Base-by-base conservation (phyloP, 1,140 invertebrate genomes). In the Daktulosphaira vitifoliae region DNA sequence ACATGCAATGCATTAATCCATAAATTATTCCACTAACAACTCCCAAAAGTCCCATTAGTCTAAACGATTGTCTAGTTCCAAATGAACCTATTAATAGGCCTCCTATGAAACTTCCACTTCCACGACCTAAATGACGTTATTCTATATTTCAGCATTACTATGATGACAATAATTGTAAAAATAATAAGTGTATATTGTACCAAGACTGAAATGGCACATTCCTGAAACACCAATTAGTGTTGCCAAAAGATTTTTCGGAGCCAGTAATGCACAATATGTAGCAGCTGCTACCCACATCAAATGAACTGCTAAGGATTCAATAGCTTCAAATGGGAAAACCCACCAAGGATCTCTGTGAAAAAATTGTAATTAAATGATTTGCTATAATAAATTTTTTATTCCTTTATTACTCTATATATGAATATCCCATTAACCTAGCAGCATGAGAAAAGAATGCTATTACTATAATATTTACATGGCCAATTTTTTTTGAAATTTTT, bases 231-330 rank as follows among this genome's bases (percentile, higher is more conserved):
- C 88, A 68, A 89, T 89, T 18, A 91, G 76, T 6, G 89, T 91
- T 16, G 88, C 89, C 20, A 90, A 74, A 42, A 92, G 74, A 70
- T 81, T 88, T 74, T 85, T 85, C 0, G 89, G 89, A 16, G 88
- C 84, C 54, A 91, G 75, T 70, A 87, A 79, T 9, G 85, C 84
- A 72, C 86, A 89, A 73, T 91, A 92, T 0, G 87, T 90, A 5
- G 88, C 86, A 2, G 87, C 87, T n/a, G 89, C 86, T 8, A 90
- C 87, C 85, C 88, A 91, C 86, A 92, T 88, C 11, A 93, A 75
- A 72, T 90, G 88, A 53, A 89, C 88, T 1, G 89, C 90, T 8
- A 92, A 76, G 1, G 87, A 84, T 76, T 93, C 89, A 78, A 90
- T 82, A 1, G 86, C 83, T 76, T 93, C 90, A 71, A 90, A 88